Evolutionary conservation across 2,113 vertebrate genomes (phyloP).

Genomic region (Tichodroma muraria): DNA sequence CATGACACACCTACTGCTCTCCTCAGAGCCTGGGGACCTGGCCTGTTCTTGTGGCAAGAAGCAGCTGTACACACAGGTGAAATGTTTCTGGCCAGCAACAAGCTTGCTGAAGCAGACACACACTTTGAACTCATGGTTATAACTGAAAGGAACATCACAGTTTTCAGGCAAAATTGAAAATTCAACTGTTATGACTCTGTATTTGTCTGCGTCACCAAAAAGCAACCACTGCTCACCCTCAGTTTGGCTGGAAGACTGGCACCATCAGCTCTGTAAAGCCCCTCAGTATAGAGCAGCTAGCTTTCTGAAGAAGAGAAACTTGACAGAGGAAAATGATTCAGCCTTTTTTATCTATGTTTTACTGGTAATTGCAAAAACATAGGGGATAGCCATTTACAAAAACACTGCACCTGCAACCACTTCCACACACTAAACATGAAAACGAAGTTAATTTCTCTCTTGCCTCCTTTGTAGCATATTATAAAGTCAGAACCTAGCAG

Average conservation of each 20-base stretch:
- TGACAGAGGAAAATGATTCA: background rate
- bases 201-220: fast-evolving
- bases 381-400: background rate
- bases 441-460: background rate
- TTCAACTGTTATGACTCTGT: background rate
- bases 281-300: background rate
- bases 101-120: background rate
- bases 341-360: background rate
- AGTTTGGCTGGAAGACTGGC: background rate
- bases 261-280: background rate
- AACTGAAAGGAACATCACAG: background rate
- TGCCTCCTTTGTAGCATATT: background rate
- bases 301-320: background rate
- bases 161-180: background rate
- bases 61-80: background rate
- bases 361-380: background rate
- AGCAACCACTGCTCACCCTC: background rate
- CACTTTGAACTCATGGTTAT: background rate
- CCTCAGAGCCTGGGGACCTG: background rate
- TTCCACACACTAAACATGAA: background rate
- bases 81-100: background rate
- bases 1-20: background rate
- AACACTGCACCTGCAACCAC: background rate
- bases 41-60: background rate
- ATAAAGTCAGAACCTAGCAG: background rate